phyloP scores from a whole-genome alignment of 2,888 invertebrate genomes.

The Tipula lateralis region DNA sequence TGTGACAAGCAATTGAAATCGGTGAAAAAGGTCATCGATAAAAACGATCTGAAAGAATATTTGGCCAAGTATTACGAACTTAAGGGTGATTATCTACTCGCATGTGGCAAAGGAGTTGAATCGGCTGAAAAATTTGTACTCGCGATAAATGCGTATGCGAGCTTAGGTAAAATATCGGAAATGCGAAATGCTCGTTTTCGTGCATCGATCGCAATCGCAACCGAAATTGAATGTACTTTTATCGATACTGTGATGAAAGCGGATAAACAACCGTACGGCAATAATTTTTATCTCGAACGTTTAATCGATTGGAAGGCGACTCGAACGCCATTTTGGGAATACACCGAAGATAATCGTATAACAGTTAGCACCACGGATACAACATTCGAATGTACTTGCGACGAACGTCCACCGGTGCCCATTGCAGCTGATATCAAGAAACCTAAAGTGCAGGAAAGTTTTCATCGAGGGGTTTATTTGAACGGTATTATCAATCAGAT shows the following conservation, averaged over 20 bases:
- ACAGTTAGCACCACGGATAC: background rate
- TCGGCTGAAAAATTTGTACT: slow-evolving; percentile 31
- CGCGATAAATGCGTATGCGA: slow-evolving; percentile 30
- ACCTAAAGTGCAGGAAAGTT: background rate
- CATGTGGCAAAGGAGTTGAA: slow-evolving; percentile 28
- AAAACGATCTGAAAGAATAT: background rate
- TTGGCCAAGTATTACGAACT: slow-evolving; percentile 27
- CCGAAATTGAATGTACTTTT: slow-evolving; percentile 26
- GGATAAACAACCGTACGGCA: background rate
- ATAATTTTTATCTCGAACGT: background rate
- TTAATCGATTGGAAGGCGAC: slow-evolving; percentile 31
- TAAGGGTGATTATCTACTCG: background rate
- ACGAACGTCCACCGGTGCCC: background rate
- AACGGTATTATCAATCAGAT: slow-evolving; percentile 25
- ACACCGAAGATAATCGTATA: background rate
- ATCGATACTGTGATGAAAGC: slow-evolving; percentile 28
- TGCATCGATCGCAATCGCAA: slow-evolving; percentile 31
- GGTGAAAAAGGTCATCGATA: slow-evolving; percentile 27
- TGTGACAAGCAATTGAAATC: slow-evolving; percentile 27
- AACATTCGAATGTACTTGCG: background rate
- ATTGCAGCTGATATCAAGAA: background rate
- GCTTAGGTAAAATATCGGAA: slow-evolving; percentile 28
- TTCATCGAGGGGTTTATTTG: background rate
- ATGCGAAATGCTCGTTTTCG: slow-evolving; percentile 30
- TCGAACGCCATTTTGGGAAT: slow-evolving; percentile 32